Conservation (phyloP, 2,113 vertebrate genomes). For the Procavia capensis region DNA sequence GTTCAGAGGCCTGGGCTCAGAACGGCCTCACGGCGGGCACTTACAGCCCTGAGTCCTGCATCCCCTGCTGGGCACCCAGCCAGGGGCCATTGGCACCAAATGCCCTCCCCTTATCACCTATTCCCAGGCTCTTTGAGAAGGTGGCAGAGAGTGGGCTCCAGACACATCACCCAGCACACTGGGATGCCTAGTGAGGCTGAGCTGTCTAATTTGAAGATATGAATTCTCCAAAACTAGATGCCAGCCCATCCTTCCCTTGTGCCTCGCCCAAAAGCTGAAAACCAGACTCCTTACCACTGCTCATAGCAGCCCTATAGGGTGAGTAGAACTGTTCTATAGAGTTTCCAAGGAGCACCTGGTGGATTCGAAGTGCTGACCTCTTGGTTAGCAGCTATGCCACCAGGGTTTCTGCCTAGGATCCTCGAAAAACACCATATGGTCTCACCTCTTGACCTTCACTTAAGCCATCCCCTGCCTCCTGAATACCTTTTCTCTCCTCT, state of each 20-base stretch:
- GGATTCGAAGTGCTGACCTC: no score
- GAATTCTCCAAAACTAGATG: neutral
- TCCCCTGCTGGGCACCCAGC: neutral
- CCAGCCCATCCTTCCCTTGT: neutral
- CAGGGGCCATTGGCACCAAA: neutral
- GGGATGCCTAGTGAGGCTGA: neutral
- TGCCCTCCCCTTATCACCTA: rapidly evolving
- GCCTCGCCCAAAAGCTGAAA: no score
- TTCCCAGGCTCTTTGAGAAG: neutral
- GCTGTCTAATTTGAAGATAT: neutral
- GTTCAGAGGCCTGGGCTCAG: neutral
- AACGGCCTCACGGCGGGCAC: rapidly evolving
- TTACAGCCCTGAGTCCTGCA: neutral
- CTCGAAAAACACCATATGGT: neutral
- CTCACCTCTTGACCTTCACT: neutral
- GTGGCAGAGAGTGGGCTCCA: neutral
- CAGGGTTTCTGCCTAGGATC: no score
- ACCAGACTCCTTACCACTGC: no score
- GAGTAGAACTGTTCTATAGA: no score
- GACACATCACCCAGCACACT: neutral
- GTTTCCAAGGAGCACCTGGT: no score
- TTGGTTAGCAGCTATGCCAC: no score
- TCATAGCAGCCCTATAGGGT: no score
- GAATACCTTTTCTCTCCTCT: neutral
- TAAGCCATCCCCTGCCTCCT: neutral